A percentile compares a stretch with the other conserved stretches of the same genome.
Evolutionary conservation across 1,140 invertebrate species (phyloP).

Genomic region (Sinonovacula constricta): DNA sequence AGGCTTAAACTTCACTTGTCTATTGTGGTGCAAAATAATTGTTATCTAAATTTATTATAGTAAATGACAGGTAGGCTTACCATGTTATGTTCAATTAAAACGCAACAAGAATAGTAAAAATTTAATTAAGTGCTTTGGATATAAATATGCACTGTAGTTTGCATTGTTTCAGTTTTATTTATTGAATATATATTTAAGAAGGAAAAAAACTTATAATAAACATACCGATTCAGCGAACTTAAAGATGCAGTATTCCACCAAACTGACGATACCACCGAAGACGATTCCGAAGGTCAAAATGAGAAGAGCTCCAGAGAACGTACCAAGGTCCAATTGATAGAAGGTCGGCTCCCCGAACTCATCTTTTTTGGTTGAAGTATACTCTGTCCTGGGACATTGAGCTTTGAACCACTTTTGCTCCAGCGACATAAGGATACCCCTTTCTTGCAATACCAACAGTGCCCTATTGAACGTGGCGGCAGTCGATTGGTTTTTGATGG

Average conservation of each 20-base stretch:
- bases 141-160: no score
- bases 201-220: no score
- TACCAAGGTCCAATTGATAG: constrained; percentile 57
- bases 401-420: constrained; percentile 62
- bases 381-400: constrained; percentile 37
- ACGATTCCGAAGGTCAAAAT: constrained; percentile 58
- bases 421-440: constrained; percentile 48
- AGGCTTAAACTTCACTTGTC: no score
- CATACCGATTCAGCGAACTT: constrained; percentile 58
- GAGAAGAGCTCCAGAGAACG: constrained; percentile 64
- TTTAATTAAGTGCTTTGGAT: no score
- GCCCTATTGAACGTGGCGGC: constrained; percentile 39
- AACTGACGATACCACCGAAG: constrained; percentile 54
- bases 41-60: no score
- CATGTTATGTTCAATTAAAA: no score
- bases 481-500: constrained; percentile 13
- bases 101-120: no score
- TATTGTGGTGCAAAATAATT: no score
- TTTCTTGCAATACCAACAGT: constrained; percentile 53
- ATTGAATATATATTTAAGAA: no score
- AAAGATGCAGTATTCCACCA: constrained; percentile 59
- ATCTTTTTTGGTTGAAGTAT: constrained; percentile 21
- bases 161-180: no score
- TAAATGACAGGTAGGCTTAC: no score
- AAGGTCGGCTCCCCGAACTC: constrained; percentile 15